These are phyloP conservation scores for Eolophus roseicapilla DNA, from an alignment of 2,113 vertebrate species.

Conservation along the genomic window DNA sequence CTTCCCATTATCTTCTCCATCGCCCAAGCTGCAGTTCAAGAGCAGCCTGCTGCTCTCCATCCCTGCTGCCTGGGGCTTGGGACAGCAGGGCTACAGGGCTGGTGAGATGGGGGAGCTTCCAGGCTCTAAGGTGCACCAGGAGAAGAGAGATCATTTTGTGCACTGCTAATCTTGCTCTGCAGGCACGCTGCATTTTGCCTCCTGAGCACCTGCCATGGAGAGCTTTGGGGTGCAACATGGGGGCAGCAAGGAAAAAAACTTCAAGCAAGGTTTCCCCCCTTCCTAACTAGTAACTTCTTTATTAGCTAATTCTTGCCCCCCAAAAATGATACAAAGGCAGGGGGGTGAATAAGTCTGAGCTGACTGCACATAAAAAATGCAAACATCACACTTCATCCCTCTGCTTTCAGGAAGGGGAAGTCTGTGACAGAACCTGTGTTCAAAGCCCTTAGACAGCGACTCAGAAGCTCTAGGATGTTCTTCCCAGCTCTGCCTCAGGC, in stretches of 20 bases:
- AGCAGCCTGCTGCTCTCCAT: constrained; percentile 13
- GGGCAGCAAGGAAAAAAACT: not conserved
- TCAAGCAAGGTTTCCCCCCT: not conserved
- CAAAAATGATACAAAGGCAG: not conserved
- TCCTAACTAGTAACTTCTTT: not conserved
- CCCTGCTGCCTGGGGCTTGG: not conserved
- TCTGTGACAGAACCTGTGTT: not conserved
- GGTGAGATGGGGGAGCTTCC: not conserved
- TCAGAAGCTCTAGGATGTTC: not conserved
- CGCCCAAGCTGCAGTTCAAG: not conserved
- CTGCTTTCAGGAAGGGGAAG: not conserved
- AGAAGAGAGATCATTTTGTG: not conserved
- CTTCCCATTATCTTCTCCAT: constrained; percentile 1
- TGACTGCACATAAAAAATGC: not conserved
- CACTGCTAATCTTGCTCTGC: not conserved
- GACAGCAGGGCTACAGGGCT: not conserved
- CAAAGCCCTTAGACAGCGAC: not conserved
- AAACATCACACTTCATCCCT: not conserved
- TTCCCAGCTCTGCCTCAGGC: not conserved
- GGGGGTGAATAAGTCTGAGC: not conserved
- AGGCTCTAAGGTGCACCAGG: not conserved
- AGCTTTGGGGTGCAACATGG: not conserved
- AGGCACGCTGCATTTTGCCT: not conserved
- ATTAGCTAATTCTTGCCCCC: not conserved
- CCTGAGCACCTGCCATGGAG: not conserved